These are phyloP conservation scores for Seriola rivoliana DNA, from an alignment of 2,113 vertebrate genomes.

Conservation along the genomic window DNA sequence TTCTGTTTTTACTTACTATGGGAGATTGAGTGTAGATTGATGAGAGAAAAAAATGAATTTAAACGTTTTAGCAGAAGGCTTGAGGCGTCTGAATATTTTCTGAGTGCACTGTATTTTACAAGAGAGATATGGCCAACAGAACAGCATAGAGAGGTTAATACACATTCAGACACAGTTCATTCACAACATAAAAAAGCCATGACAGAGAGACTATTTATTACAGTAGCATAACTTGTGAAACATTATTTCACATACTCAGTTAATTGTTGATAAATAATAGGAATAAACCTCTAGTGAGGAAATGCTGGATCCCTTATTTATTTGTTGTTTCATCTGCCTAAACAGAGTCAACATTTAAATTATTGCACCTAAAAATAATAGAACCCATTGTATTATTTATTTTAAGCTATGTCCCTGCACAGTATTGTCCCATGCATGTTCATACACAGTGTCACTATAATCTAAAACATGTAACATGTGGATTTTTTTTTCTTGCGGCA, in stretches of 20 bases:
- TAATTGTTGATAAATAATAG: too few relatives aligned
- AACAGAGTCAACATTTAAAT: neutral
- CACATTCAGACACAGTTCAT: constrained; percentile 2
- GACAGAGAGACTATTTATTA: neutral
- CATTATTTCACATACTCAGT: too few relatives aligned
- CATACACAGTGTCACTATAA: neutral
- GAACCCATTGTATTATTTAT: neutral
- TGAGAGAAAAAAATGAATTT: too few relatives aligned
- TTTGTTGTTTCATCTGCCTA: neutral
- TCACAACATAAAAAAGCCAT: neutral
- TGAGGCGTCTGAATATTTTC: too few relatives aligned
- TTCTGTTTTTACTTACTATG: too few relatives aligned
- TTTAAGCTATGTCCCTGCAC: neutral
- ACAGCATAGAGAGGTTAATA: neutral
- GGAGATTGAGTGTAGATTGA: too few relatives aligned
- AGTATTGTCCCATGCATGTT: neutral
- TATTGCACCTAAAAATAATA: neutral
- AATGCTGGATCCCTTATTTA: too few relatives aligned
- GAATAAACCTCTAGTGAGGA: too few relatives aligned
- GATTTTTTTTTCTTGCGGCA: too few relatives aligned
- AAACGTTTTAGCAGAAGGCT: too few relatives aligned
- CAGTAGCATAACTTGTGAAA: neutral
- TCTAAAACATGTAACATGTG: neutral
- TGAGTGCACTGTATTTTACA: constrained; percentile 11
- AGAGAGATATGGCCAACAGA: neutral